These are phyloP conservation scores for Heliconius cydno DNA, from an alignment of 2,888 invertebrate genomes.

Conservation along the genomic window DNA sequence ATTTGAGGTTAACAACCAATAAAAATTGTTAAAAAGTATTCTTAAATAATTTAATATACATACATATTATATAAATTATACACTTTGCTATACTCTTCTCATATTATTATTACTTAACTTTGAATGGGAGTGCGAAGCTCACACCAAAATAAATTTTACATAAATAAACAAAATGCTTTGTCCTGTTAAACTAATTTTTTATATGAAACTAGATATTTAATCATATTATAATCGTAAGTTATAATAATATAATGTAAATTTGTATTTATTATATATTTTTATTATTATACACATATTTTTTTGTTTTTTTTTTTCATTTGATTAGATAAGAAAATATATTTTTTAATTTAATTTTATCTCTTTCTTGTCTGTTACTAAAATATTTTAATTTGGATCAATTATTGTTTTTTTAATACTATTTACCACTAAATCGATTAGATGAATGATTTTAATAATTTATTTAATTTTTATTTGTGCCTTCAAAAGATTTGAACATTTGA, in stretches of 20 bases:
- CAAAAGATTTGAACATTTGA: neutral
- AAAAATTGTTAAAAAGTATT: neutral
- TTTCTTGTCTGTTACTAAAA: neutral
- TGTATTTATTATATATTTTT: conserved; percentile 12
- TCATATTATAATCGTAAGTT: conserved; percentile 12
- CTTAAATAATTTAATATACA: neutral
- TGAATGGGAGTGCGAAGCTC: conserved; percentile 31
- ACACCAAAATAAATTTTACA: conserved; percentile 13
- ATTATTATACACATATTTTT: neutral
- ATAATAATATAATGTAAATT: neutral
- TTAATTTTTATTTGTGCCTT: neutral
- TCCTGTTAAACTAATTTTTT: conserved; percentile 4
- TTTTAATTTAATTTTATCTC: neutral
- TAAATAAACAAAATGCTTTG: neutral
- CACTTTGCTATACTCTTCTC: neutral
- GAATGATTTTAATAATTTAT: neutral
- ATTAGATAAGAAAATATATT: neutral
- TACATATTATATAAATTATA: neutral
- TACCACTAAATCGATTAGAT: neutral
- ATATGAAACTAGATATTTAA: conserved; percentile 14
- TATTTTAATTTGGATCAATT: neutral
- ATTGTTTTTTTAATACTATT: neutral
- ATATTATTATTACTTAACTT: neutral
- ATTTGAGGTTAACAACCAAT: neutral
- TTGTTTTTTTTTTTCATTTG: neutral